Percentiles rank a stretch among this genome's conserved stretches.
phyloP scores from a whole-genome alignment of 2,113 vertebrate genomes.

The Mormyrus lacerda region DNA sequence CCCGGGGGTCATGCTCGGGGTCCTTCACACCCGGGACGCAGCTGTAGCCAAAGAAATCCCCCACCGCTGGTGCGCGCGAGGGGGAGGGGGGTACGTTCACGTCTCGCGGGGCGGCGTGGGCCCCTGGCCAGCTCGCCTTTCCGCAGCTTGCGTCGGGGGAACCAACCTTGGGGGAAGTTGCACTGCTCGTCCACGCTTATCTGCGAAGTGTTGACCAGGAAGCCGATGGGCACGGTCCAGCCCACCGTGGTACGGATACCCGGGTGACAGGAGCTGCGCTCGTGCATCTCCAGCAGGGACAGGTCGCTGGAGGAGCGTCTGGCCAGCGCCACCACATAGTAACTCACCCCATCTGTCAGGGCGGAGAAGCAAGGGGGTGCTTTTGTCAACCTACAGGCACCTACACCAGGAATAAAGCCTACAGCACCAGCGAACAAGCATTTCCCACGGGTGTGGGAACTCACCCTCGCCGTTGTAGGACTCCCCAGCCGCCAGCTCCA shows the following conservation, averaged over 20 bases:
- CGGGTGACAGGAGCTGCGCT: conserved; percentile 68
- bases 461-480: conserved; percentile 60
- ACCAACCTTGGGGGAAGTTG: conserved; percentile 64
- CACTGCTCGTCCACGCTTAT: conserved; percentile 66
- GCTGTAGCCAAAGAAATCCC: conserved; percentile 70
- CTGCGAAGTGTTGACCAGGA: conserved; percentile 70
- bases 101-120: background rate
- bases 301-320: conserved; percentile 63
- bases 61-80: conserved; percentile 48
- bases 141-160: conserved; percentile 7
- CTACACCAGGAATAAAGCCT: background rate
- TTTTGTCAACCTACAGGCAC: background rate
- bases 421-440: background rate
- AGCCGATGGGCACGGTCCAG: conserved; percentile 69
- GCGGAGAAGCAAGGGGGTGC: background rate
- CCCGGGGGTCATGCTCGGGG: conserved; percentile 59
- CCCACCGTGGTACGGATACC: conserved; percentile 68
- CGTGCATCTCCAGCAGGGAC: conserved; percentile 70
- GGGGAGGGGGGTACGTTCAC: background rate
- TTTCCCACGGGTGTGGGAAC: conserved; percentile 11
- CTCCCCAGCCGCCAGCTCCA: conserved; percentile 64
- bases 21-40: conserved; percentile 66
- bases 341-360: conserved; percentile 56
- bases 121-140: too few relatives aligned
- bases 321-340: conserved; percentile 66